Evolutionary conservation across 1,140 invertebrate species (phyloP), one percentile per base, ranked within the genome.

Genomic region (Penaeus vannamei): DNA sequence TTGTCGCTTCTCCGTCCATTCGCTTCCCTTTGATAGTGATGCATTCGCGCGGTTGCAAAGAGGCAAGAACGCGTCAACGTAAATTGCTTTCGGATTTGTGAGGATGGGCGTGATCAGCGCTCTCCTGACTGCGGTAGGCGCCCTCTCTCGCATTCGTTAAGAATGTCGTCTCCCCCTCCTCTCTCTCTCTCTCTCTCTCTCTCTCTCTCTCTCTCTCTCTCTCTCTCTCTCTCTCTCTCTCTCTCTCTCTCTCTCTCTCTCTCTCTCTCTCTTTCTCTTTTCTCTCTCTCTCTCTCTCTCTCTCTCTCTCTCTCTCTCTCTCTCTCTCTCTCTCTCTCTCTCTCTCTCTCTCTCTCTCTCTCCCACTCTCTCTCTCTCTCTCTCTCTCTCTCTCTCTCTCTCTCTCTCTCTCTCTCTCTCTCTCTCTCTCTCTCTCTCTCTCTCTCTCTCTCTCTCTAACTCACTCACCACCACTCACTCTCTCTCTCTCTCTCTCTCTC

Each of bases 271-370:
- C 26, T 46, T 22, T 22, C 29, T 19, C 22, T n/a, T 42, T 42
- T 19, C 36, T 36, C 19, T 79, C 29, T 32, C 29, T 80, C 77
- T 42, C 36, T 32, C 26, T 42, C 26, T 80, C 17, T 29, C 42
- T 80, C 42, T 42, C 26, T 82, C 22, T 59, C 59, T 23, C 17
- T 53, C 53, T 60, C 42, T 59, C 42, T 42, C 26, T 80, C 26
- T 80, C 60, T 26, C 59, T 59, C 26, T 59, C 46, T 60, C 60
- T 61, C 19, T 59, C 26, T 26, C n/a, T 83, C 59, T 60, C 80
- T 82, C 36, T 60, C 36, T 82, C 53, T 60, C 80, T 77, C 76
- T 32, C 66, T 72, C 32, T 72, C 66, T 72, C n/a, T 72, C n/a
- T 69, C n/a, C n/a, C 62, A 64, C 17, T 17, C 62, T 64, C 62